Base-by-base conservation (phyloP, 2,888 invertebrate genomes). In the Acanthosoma haemorrhoidale region DNA sequence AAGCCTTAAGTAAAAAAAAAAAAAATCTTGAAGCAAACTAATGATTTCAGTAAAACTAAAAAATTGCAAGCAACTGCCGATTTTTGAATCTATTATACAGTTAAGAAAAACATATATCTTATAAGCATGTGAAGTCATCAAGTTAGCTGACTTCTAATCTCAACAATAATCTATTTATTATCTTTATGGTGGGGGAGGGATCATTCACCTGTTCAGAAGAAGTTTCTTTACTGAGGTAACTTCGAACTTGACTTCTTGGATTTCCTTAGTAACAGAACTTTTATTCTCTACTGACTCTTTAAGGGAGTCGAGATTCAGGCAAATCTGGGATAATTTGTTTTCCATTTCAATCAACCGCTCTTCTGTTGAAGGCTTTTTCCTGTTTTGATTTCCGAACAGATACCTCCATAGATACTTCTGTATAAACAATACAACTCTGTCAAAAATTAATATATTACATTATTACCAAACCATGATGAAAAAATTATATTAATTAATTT, bases 241-340 rank as follows among this genome's bases (percentile, higher is more conserved):
- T 66, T 75, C 75, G 13, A 71, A 61, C 59, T 75, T 75, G 9
- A 75, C 57, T 64, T 75, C 74, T n/a, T 72, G 69, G 9, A 75
- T 70, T 57, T 74, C 70, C 13, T 68, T 61, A 5, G 51, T 61
- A 8, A 74, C 31, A 13, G 58, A 34, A 21, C 63, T 71, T 4
- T 61, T 69, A 3, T 66, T 61, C 8, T 67, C 67, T 5, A 67
- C 5, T 13, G 68, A 39, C 25, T 74, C 73, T 16, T 71, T 63
- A 15, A 74, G 25, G 4, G 38, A 57, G 25, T 75, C 74, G 61
- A 75, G n/a, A 21, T 70, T 70, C 9, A 63, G 71, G n/a, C 70
- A 59, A 6, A 75, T 51, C 8, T 61, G 67, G 9, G 67, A 21
- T 6, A 73, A 15, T 60, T 63, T 72, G 16, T 18, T 68, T 21